Evolutionary conservation across 2,888 invertebrate species (phyloP).

Genomic region (Megastigmus dorsalis): DNA sequence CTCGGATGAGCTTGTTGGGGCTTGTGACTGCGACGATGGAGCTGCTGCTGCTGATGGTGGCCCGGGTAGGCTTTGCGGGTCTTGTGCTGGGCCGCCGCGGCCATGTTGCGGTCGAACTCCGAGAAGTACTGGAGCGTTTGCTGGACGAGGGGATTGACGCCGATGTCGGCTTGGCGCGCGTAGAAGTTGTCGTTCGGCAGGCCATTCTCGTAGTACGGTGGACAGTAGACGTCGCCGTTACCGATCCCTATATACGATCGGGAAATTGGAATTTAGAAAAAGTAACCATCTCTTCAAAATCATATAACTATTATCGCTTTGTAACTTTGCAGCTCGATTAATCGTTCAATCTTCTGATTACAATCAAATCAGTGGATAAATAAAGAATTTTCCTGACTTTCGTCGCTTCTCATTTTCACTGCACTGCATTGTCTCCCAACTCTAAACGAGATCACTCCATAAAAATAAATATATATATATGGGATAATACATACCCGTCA

Average conservation of each 20-base stretch:
- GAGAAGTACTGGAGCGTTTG: constrained; percentile 57
- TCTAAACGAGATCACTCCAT: no score
- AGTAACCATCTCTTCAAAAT: no score
- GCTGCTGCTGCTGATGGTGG: neutral
- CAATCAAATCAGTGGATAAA: no score
- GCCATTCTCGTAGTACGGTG: neutral
- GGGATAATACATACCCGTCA: neutral
- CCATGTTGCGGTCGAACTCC: constrained; percentile 55
- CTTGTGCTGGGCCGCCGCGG: constrained; percentile 12
- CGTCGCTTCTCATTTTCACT: no score
- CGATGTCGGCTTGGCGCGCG: constrained; percentile 22
- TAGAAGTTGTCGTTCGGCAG: constrained; percentile 27
- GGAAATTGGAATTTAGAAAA: no score
- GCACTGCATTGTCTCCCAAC: no score
- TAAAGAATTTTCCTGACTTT: no score
- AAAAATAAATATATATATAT: no score
- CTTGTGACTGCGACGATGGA: neutral
- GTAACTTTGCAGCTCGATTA: no score
- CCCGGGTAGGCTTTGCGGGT: constrained; percentile 16
- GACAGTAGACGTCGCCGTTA: neutral
- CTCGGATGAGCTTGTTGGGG: neutral
- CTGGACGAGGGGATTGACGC: constrained; percentile 52
- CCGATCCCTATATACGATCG: neutral
- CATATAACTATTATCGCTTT: no score
- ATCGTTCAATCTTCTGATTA: no score